phyloP scores from a whole-genome alignment of 2,113 vertebrate species.

The Raja brachyura region DNA sequence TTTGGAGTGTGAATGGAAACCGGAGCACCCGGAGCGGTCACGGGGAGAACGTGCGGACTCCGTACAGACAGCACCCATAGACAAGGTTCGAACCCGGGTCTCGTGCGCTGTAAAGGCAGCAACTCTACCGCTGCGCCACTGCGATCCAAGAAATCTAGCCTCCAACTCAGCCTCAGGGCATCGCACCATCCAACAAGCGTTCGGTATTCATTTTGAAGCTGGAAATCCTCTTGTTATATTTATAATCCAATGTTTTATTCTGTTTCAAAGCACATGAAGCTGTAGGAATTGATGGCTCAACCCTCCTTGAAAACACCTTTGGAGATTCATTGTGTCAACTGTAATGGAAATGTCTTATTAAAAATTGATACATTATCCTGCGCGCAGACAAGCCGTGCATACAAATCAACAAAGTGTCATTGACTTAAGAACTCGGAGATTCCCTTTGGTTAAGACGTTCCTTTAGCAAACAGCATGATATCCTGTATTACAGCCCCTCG shows the following conservation, averaged over 20 bases:
- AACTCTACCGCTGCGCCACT: no score
- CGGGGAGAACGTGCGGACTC: no score
- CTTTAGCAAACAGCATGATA: not conserved
- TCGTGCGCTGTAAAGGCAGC: no score
- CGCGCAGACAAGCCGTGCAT: no score
- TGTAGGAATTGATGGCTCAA: conserved; percentile 27
- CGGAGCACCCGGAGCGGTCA: no score
- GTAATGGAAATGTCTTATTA: conserved; percentile 19
- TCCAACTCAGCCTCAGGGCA: not conserved
- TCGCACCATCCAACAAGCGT: not conserved
- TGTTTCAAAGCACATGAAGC: conserved; percentile 10
- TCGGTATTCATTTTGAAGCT: not conserved
- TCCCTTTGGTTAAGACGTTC: not conserved
- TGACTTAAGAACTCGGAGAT: not conserved
- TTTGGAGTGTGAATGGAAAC: no score
- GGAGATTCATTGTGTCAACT: conserved; percentile 26
- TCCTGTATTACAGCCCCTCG: not conserved
- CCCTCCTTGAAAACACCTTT: conserved; percentile 21
- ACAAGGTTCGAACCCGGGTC: no score
- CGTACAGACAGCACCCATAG: no score
- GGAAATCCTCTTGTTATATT: not conserved
- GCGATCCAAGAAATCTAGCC: not conserved
- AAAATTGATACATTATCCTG: conserved; percentile 2
- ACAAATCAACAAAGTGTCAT: not conserved
- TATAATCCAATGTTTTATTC: conserved; percentile 32